Conservation (phyloP, 1,140 invertebrate species). For the Drosophila pectinifera region DNA sequence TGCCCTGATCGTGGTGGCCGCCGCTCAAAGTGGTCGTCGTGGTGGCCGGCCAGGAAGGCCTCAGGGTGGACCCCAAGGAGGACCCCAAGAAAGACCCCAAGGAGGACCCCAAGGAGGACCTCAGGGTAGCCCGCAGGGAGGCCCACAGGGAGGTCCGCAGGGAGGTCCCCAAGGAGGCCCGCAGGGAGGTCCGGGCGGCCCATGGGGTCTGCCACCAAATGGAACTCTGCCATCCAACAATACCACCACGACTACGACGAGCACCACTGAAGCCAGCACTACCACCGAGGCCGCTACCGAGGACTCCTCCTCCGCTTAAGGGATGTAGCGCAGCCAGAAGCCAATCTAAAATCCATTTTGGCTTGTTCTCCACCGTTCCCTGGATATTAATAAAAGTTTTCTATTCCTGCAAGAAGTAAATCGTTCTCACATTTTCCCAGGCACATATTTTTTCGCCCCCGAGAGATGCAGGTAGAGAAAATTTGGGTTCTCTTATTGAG, state of each 20-base stretch:
- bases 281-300: slow-evolving; percentile 18
- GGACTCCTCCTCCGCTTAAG: slow-evolving; percentile 13
- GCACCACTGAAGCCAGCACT: slow-evolving; percentile 27
- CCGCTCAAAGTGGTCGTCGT: slow-evolving; percentile 30
- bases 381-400: slow-evolving; percentile 70
- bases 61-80: slow-evolving; percentile 2
- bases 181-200: slow-evolving; percentile 6
- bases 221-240: slow-evolving; percentile 29
- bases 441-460: slow-evolving; percentile 20
- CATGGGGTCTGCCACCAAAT: slow-evolving; percentile 40
- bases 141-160: slow-evolving; percentile 7
- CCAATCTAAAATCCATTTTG: slow-evolving; percentile 59
- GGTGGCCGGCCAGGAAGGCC: slow-evolving; percentile 8
- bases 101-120: slow-evolving; percentile 6
- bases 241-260: slow-evolving; percentile 5
- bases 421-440: slow-evolving; percentile 42
- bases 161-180: slow-evolving; percentile 10
- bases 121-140: slow-evolving; percentile 6
- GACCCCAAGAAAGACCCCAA: slow-evolving; percentile 10
- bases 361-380: slow-evolving; percentile 19
- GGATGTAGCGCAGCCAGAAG: slow-evolving; percentile 1
- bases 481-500: background rate
- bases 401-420: slow-evolving; percentile 27
- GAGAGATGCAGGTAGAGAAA: slow-evolving; percentile 23
- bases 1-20: slow-evolving; percentile 34